Percentiles rank a stretch among this genome's conserved stretches.
These are phyloP conservation scores for Blennius ocellaris DNA, from an alignment of 2,113 vertebrate species.

Conservation along the genomic window DNA sequence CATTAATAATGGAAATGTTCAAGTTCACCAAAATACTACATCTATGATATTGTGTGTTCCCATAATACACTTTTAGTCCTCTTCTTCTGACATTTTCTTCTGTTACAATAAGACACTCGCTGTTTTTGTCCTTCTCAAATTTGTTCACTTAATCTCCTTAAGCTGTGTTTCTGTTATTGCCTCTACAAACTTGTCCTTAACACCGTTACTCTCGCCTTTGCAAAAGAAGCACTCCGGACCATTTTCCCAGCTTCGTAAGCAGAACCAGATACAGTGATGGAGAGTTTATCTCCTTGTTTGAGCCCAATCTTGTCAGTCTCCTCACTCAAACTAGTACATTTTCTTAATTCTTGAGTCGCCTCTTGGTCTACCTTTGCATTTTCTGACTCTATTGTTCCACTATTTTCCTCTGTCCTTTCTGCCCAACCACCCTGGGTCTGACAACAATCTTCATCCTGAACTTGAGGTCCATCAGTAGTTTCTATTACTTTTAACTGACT, in stretches of 20 bases:
- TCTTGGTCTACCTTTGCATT: constrained; percentile 36
- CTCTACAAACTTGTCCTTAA: constrained; percentile 80
- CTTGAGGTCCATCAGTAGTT: neutral
- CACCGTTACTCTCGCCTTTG: constrained; percentile 75
- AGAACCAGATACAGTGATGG: constrained; percentile 34
- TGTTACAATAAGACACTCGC: constrained; percentile 13
- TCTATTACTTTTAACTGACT: constrained; percentile 24
- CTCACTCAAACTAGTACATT: constrained; percentile 34
- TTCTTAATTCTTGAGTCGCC: constrained; percentile 19
- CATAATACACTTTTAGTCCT: constrained; percentile 15
- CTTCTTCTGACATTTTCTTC: constrained; percentile 23
- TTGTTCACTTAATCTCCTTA: constrained; percentile 33
- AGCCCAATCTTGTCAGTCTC: constrained; percentile 24
- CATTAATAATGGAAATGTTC: constrained; percentile 49
- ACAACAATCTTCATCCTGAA: neutral
- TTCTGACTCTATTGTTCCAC: constrained; percentile 17
- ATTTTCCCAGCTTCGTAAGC: constrained; percentile 2
- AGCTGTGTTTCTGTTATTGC: neutral
- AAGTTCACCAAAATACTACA: constrained; percentile 21
- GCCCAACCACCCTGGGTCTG: constrained; percentile 5
- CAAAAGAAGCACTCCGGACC: constrained; percentile 64
- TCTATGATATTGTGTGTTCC: constrained; percentile 42
- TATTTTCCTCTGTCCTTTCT: constrained; percentile 14
- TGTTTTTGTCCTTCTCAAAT: constrained; percentile 35
- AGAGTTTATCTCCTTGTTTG: constrained; percentile 23